Evolutionary conservation across 2,888 invertebrate genomes (phyloP), one percentile per base, ranked within the genome.

Genomic region (Drosophila nr. perissopoda): DNA sequence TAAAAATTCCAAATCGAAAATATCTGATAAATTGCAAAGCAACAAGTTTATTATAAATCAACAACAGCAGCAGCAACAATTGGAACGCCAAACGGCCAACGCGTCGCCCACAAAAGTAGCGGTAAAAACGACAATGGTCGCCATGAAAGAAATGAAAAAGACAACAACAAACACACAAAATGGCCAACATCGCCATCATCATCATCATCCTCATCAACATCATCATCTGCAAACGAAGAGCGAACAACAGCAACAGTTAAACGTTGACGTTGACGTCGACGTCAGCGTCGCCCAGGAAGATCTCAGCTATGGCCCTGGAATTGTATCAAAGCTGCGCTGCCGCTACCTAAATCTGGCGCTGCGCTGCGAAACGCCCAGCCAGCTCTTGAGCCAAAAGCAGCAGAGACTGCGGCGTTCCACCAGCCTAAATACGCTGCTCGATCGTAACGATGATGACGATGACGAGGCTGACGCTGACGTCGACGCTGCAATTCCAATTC

Each of bases 221-320:
- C 57, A 67, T 69, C 66, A 58, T 52, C 60, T 64, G 45, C 66
- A 73, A 6, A 69, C 27, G 18, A 57, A 57, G 42, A 42, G 57
- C 57, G 57, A 52, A 16, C 66, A 63, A 2, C 65, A 59, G 4
- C 58, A 57, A 51, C 54, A 54, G 56, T 36, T 68, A 57, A 62
- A 75, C 65, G 60, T 67, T 16, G 82, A 78, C 38, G 40, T 54
- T 27, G 82, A 58, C 18, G 29, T 31, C 38, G 69, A 57, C 49
- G 63, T 67, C 5, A 69, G 61, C 45, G 70, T 63, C 52, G 49
- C 45, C 18, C 66, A 71, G 33, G 97, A 97, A 93, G 98, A 98
- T 92, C 94, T 98, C 68, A 96, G 96, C 91, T 98, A 98, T 94
- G 98, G 98, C 1, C 98, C 98, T 60, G 98, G 98, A 68, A 98